Evolutionary conservation across 1,140 invertebrate species (phyloP), one percentile per base, ranked within the genome.

Genomic region (Akabosia matsudoensis): DNA sequence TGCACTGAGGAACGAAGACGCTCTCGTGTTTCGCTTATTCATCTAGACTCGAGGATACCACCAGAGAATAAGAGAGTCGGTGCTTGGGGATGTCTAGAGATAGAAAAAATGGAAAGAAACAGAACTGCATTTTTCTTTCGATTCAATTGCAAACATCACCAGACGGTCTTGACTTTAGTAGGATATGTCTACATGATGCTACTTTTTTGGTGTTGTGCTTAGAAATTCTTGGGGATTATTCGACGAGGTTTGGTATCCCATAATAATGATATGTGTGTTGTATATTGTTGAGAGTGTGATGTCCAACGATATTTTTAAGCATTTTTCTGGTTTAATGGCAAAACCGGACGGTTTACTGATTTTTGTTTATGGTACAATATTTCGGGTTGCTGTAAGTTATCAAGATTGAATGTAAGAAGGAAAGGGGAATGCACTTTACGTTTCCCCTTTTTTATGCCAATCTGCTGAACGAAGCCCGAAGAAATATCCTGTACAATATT

Each of bases 191-290:
- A n/a, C n/a, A n/a, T n/a, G n/a, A n/a, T n/a, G n/a, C n/a, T n/a
- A n/a, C n/a, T n/a, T n/a, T n/a, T n/a, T n/a, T n/a, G n/a, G n/a
- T n/a, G n/a, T n/a, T n/a, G n/a, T n/a, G n/a, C n/a, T n/a, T n/a
- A n/a, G n/a, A n/a, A n/a, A n/a, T n/a, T n/a, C n/a, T n/a, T n/a
- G n/a, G n/a, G n/a, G n/a, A n/a, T n/a, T n/a, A n/a, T n/a, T n/a
- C n/a, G 61, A 67, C 1, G 31, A 22, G 61, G 26, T 67, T 67
- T 31, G 61, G 61, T 67, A 30, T 67, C 61, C 61, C 61, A 67
- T 67, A 67, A 67, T 67, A 67, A 67, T 67, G 61, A 67, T 67
- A 10, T 56, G 54, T 61, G 54, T 61, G 61, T 31, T 24, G 31
- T 67, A 24, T 67, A n/a, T 67, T 13, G 31, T 30, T 67, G 61